These are phyloP conservation scores for Myrmecobius fasciatus DNA, from an alignment of 2,113 vertebrate species.

Conservation along the genomic window DNA sequence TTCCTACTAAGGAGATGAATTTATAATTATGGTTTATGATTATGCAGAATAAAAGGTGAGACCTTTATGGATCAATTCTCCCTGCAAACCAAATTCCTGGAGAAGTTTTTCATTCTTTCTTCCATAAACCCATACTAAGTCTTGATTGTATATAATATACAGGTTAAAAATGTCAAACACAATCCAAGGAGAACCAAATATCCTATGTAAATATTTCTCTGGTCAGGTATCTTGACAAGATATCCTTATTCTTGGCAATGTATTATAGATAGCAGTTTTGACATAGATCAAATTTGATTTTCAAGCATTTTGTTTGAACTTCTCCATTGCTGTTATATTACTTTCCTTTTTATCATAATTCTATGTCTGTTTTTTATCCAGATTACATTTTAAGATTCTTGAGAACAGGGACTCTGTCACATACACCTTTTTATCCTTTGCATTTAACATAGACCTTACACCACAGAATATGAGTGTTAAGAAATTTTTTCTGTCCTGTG, in stretches of 20 bases:
- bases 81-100: not conserved
- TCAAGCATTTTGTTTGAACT: not conserved
- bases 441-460: not conserved
- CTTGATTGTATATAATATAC: not conserved
- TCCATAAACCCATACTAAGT: not conserved
- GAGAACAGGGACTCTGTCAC: not conserved
- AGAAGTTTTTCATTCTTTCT: not conserved
- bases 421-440: not conserved
- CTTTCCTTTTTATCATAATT: not conserved
- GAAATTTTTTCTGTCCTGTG: not conserved
- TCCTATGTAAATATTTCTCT: not conserved
- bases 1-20: not conserved
- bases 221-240: not conserved
- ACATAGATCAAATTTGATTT: not conserved
- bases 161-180: not conserved
- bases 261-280: not conserved
- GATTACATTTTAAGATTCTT: not conserved
- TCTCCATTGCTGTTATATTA: not conserved
- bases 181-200: not conserved
- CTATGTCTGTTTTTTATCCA: not conserved
- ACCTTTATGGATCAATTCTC: not conserved
- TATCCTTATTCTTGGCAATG: not conserved
- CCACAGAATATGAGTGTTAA: not conserved
- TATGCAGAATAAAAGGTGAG: constrained; percentile 1
- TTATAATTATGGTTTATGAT: not conserved